A percentile compares a stretch with the other conserved stretches of the same genome.
phyloP scores from a whole-genome alignment of 2,888 invertebrate species.

The Eurytoma californica region DNA sequence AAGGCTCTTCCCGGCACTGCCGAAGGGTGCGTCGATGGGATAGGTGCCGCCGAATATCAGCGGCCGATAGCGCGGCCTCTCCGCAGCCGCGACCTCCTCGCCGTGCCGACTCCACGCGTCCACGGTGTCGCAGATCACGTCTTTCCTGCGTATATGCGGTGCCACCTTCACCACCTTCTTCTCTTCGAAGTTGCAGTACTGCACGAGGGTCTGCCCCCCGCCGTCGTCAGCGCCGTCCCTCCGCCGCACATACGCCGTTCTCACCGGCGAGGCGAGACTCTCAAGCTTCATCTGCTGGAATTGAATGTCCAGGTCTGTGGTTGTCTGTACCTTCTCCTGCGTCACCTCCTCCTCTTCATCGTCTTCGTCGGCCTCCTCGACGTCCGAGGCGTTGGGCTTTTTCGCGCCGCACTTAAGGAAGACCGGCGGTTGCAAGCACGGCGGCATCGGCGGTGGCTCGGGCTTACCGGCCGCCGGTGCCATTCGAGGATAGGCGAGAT shows the following conservation, averaged over 20 bases:
- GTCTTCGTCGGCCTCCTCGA: conserved; percentile 25
- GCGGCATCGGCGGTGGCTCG: conserved; percentile 56
- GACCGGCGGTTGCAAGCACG: conserved; percentile 63
- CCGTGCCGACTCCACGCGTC: conserved; percentile 78
- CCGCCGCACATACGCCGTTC: neutral
- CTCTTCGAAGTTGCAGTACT: conserved; percentile 72
- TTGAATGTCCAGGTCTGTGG: conserved; percentile 71
- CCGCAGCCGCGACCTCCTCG: conserved; percentile 45
- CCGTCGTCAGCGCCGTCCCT: conserved; percentile 42
- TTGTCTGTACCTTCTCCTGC: conserved; percentile 28
- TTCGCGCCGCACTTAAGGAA: conserved; percentile 68
- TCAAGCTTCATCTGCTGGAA: conserved; percentile 65
- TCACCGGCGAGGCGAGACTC: conserved; percentile 52
- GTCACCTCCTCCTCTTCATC: conserved; percentile 24
- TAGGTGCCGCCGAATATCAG: conserved; percentile 90
- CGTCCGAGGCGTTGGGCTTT: conserved; percentile 31
- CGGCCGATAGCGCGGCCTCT: conserved; percentile 76
- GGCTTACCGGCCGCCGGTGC: conserved; percentile 39
- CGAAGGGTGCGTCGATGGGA: conserved; percentile 86
- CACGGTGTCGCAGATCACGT: conserved; percentile 80
- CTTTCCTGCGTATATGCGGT: conserved; percentile 74
- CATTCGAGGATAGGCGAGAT: conserved; percentile 65
- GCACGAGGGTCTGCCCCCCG: conserved; percentile 64
- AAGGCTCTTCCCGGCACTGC: conserved; percentile 34
- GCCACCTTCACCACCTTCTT: conserved; percentile 71